phyloP scores from a whole-genome alignment of 1,140 invertebrate species.

The Aphelinus atriplicis region DNA sequence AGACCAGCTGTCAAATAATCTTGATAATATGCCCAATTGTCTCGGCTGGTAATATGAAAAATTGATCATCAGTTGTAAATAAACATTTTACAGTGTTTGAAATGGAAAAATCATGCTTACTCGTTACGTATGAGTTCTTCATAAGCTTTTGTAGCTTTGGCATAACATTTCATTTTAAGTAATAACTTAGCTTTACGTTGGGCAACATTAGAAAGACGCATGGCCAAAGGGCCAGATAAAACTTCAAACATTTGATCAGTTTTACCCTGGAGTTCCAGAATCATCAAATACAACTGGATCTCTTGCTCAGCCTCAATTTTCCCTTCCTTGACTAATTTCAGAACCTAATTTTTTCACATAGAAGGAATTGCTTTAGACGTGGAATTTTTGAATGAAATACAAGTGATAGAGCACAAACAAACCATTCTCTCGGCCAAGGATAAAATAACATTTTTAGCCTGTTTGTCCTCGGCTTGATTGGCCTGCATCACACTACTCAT shows the following conservation, averaged over 20 bases:
- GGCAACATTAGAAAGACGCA: slow-evolving; percentile 69
- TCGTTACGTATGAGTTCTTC: slow-evolving; percentile 76
- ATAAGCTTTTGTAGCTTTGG: slow-evolving; percentile 75
- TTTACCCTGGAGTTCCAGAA: slow-evolving; percentile 86
- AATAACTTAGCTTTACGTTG: slow-evolving; percentile 79
- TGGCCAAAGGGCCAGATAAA: slow-evolving; percentile 78
- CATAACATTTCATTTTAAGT: slow-evolving; percentile 78
- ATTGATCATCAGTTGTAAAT: slow-evolving; percentile 2
- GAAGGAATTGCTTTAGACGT: background rate
- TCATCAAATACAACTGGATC: slow-evolving; percentile 89
- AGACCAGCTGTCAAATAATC: slow-evolving; percentile 77
- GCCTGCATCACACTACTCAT: slow-evolving; percentile 96
- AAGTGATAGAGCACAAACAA: slow-evolving; percentile 18
- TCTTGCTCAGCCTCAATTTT: slow-evolving; percentile 95
- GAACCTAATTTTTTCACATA: slow-evolving; percentile 68
- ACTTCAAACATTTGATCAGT: slow-evolving; percentile 84
- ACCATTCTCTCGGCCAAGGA: slow-evolving; percentile 88
- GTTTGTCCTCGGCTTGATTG: slow-evolving; percentile 57
- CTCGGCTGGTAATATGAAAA: slow-evolving; percentile 66
- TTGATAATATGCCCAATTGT: slow-evolving; percentile 81
- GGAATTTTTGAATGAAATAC: background rate
- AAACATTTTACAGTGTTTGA: background rate
- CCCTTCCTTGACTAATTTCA: slow-evolving; percentile 88
- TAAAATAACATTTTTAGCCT: slow-evolving; percentile 66
- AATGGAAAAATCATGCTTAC: slow-evolving; percentile 62